These are phyloP conservation scores for Anoplophora glabripennis DNA, from an alignment of 1,140 invertebrate species.

Conservation along the genomic window DNA sequence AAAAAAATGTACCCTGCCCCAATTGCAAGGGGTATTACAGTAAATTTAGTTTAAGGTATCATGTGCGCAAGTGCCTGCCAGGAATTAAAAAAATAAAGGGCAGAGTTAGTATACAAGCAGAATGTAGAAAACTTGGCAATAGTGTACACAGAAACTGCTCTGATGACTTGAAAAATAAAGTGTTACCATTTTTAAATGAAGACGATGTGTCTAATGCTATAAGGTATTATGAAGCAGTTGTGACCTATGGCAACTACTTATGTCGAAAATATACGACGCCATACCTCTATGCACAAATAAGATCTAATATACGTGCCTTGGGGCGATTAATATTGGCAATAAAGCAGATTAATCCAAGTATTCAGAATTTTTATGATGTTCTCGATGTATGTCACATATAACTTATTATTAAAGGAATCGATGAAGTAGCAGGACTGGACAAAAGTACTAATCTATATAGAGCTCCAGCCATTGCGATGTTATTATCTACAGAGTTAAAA, in stretches of 20 bases:
- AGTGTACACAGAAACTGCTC: background rate
- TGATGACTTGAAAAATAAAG: background rate
- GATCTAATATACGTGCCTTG: background rate
- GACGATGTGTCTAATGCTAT: slow-evolving; percentile 2
- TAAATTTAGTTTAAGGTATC: slow-evolving; percentile 1
- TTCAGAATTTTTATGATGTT: slow-evolving; percentile 1
- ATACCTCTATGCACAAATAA: slow-evolving; percentile 1
- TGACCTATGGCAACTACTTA: slow-evolving; percentile 5
- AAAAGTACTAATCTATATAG: background rate
- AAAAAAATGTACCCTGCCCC: background rate
- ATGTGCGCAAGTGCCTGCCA: background rate
- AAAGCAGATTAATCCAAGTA: slow-evolving; percentile 1
- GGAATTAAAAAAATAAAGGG: background rate
- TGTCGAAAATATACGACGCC: slow-evolving; percentile 1
- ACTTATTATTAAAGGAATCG: slow-evolving; percentile 1
- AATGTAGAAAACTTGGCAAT: slow-evolving; percentile 1
- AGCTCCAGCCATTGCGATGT: background rate
- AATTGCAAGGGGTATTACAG: background rate
- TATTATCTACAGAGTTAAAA: slow-evolving; percentile 1
- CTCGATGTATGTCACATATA: background rate
- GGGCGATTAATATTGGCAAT: slow-evolving; percentile 3
- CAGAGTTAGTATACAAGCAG: slow-evolving; percentile 5
- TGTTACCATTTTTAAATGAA: slow-evolving; percentile 2
- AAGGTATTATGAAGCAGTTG: background rate
- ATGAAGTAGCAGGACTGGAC: slow-evolving; percentile 2